Percentiles rank a stretch among this genome's conserved stretches.
Conservation (phyloP, 2,797 vertebrate species). For the Astyanax mexicanus region DNA sequence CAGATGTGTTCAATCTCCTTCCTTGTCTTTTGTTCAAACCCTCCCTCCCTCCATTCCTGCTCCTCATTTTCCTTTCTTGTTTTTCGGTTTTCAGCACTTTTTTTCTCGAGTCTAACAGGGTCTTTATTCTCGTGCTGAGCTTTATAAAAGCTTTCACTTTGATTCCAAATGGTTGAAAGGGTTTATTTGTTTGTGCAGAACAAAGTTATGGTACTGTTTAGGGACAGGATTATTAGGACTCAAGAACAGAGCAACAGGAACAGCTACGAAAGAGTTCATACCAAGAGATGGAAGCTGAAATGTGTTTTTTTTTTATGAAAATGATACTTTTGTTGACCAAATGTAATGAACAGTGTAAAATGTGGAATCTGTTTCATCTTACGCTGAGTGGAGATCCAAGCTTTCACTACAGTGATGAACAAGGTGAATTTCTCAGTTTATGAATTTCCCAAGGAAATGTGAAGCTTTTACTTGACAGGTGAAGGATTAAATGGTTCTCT, state of each 20-base stretch:
- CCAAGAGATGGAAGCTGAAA: not conserved
- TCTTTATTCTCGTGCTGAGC: slow-evolving; percentile 35
- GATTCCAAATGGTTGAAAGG: slow-evolving; percentile 21
- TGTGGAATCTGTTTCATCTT: slow-evolving; percentile 21
- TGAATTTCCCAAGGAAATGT: slow-evolving; percentile 70
- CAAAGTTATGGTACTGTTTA: not conserved
- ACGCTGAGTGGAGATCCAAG: slow-evolving; percentile 6
- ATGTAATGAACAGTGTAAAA: slow-evolving; percentile 25
- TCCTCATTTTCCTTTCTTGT: not conserved
- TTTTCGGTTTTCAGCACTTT: slow-evolving; percentile 51
- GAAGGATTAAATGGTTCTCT: slow-evolving; percentile 62
- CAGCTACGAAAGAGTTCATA: not conserved
- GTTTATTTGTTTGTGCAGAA: slow-evolving; percentile 11
- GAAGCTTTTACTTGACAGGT: slow-evolving; percentile 50
- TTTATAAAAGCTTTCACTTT: slow-evolving; percentile 42
- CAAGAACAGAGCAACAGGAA: too few species aligned
- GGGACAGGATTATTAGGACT: not conserved
- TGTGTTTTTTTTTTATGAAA: slow-evolving; percentile 30
- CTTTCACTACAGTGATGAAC: slow-evolving; percentile 20
- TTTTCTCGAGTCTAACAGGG: slow-evolving; percentile 46
- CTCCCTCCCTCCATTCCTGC: too few species aligned
- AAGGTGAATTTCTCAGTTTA: slow-evolving; percentile 34
- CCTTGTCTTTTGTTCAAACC: not conserved
- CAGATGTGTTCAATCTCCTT: not conserved
- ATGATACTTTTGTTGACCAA: slow-evolving; percentile 27